Base-by-base conservation (phyloP, 2,888 invertebrate species). In the Malacosoma neustria region DNA sequence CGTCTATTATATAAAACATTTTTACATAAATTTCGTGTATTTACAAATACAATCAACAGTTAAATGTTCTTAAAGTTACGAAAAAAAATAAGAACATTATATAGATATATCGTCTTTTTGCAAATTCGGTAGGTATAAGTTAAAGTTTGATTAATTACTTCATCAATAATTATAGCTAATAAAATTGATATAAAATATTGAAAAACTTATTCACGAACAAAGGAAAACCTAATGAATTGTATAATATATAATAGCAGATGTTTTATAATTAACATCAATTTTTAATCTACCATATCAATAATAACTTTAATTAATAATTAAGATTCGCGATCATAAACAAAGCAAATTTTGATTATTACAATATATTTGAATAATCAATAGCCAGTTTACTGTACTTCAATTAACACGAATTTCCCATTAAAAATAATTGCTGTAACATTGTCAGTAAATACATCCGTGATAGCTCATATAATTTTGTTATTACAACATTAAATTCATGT, bases 141-240 rank as follows among this genome's bases (percentile, higher is more conserved):
- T 35, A 31, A 40, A 34, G 35, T 12, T 29, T 2, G 38, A 32
- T 43, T 39, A 34, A 22, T 22, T 22, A 22, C 22, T 22, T 14
- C 34, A 22, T 22, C 22, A 22, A 22, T 22, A 22, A 22, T 22
- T 22, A 22, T 7, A 22, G 22, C 9, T 22, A 22, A 33, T 13
- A 14, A 14, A 14, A 11, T 14, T 1, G 22, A 3, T 22, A 22
- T 3, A 22, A 22, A 22, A 22, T 22, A 9, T 22, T 7, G 9
- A 22, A 22, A 22, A 22, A 22, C 22, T 22, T 22, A 22, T 2
- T 5, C 22, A 22, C 22, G 22, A 22, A 22, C 22, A 22, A 22
- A 22, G 22, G 22, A 22, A 22, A 22, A 7, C 22, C 22, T 22
- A 22, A 22, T 22, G 22, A 22, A 22, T 22, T 7, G 6, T n/a